Evolutionary conservation across 2,888 invertebrate genomes (phyloP), one percentile per base, ranked within the genome.

Genomic region (Catocala fraxini): DNA sequence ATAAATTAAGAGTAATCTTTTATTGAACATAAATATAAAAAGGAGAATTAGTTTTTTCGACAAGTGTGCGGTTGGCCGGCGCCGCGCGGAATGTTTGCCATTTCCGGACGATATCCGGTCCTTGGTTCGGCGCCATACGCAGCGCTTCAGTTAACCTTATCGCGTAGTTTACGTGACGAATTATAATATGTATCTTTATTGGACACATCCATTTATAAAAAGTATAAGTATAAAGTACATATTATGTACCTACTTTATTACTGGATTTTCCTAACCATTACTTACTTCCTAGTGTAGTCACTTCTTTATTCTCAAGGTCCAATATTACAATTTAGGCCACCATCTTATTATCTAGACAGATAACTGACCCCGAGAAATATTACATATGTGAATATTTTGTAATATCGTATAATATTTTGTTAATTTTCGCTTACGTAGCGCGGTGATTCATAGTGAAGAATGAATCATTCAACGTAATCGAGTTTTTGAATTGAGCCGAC

Each of bases 81-180:
- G 91, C 88, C 91, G 89, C 84, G 89, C 85, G 92, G 94, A 89
- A 94, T 94, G 93, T 87, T 74, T 79, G 91, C 91, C 89, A 94
- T 94, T 93, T 94, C 94, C 94, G 93, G 93, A 92, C 89, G 87
- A 88, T 91, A 89, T 94, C 94, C 94, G 94, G 90, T 83, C 84
- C 86, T 81, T 82, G 79, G 75, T 81, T 79, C 83, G 87, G 79
- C 85, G 85, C 89, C 85, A 80, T 79, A 76, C 79, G 79, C 74
- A 79, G 79, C 82, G 78, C 80, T 81, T 87, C 79, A 88, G 88
- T 89, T 89, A 88, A 87, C 81, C 75, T 73, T 83, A 84, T 87
- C 84, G 58, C 63, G 45, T 54, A 53, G 47, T 53, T 63, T 51
- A 70, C 65, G 57, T 59, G 59, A 65, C 57, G 56, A 68, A 64